These are phyloP conservation scores for Chaetops frenatus DNA, from an alignment of 2,113 vertebrate genomes.

Conservation along the genomic window DNA sequence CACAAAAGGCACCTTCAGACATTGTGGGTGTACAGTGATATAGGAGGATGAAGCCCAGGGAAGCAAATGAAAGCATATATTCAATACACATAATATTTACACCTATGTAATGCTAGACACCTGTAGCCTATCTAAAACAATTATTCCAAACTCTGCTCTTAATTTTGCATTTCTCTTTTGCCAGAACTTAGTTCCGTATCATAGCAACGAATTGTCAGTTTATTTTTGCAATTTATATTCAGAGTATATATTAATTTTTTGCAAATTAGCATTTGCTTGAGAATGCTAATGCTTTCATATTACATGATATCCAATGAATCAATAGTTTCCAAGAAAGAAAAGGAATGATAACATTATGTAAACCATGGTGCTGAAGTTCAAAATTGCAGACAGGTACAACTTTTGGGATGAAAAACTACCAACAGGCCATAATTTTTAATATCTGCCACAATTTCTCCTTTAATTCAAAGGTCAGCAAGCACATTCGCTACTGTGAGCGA, in stretches of 20 bases:
- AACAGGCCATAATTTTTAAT: conserved; percentile 12
- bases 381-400: neutral
- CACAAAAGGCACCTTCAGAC: conserved; percentile 23
- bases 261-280: conserved; percentile 7
- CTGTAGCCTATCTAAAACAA: neutral
- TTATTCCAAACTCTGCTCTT: neutral
- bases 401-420: neutral
- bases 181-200: neutral
- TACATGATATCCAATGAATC: neutral
- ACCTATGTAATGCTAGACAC: neutral
- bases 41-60: neutral
- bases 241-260: neutral
- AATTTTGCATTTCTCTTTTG: neutral
- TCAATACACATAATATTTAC: accelerated
- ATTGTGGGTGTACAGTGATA: neutral
- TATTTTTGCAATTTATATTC: conserved; percentile 6
- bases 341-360: neutral
- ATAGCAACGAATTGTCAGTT: neutral
- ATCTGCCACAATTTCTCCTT: conserved; percentile 7
- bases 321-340: neutral
- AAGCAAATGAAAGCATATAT: neutral
- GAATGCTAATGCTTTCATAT: neutral
- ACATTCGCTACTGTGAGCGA: conserved; percentile 26
- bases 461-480: conserved; percentile 48
- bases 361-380: neutral